Evolutionary conservation across 53 echinoderm and acorn worm genomes (phyloP).

Genomic region (Echinometra lucunter): DNA sequence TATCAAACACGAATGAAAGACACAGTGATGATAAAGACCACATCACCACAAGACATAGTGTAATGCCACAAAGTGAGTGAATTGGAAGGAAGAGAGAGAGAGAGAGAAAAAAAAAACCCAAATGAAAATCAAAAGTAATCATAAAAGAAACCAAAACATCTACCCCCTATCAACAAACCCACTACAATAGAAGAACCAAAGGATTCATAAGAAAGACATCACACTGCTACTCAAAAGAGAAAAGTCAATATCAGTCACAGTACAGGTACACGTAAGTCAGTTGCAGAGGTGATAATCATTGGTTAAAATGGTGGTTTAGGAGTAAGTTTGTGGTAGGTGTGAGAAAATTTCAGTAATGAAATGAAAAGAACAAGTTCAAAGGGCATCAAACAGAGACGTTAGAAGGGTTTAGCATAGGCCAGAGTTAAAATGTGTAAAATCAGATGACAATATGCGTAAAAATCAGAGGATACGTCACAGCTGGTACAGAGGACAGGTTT

Average conservation of each 20-base stretch:
- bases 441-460: neutral
- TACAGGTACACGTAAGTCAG: neutral
- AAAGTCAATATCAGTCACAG: no score
- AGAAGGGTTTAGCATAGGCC: neutral
- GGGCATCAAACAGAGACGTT: neutral
- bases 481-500: neutral
- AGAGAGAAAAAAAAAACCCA: neutral
- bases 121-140: neutral
- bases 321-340: neutral
- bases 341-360: neutral
- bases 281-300: neutral
- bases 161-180: neutral
- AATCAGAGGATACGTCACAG: neutral
- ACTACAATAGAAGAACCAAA: neutral
- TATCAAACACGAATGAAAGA: neutral
- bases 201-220: neutral
- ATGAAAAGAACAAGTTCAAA: neutral
- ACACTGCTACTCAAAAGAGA: neutral
- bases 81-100: neutral
- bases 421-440: no score
- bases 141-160: neutral
- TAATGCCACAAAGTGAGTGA: neutral
- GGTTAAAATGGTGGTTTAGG: neutral
- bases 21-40: neutral
- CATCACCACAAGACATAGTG: conserved; percentile 4